Evolutionary conservation across 2,888 invertebrate species (phyloP).

Genomic region (Mesorhabditis sp.): DNA sequence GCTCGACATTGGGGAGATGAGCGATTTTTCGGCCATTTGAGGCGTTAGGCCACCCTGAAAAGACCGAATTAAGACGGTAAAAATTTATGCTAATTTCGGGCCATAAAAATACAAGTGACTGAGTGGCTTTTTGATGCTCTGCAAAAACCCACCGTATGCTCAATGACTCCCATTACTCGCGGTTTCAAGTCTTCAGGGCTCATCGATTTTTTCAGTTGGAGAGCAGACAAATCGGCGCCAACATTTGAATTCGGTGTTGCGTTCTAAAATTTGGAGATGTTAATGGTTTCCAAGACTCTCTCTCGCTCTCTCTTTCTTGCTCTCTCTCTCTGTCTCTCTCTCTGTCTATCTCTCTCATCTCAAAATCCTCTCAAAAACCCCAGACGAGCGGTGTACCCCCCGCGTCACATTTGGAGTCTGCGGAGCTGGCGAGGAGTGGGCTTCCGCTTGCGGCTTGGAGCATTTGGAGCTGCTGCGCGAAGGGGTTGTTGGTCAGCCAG

Average conservation of each 20-base stretch:
- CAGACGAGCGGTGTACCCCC: slow-evolving; percentile 8
- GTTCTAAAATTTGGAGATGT: neutral
- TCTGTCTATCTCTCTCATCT: neutral
- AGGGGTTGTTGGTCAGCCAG: slow-evolving; percentile 45
- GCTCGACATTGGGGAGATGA: slow-evolving; percentile 22
- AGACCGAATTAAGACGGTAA: neutral
- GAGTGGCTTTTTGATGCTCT: no score
- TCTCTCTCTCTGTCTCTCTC: neutral
- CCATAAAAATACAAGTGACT: no score
- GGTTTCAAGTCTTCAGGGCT: neutral
- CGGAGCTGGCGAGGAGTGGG: neutral
- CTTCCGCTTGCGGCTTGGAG: neutral
- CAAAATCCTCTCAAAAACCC: neutral
- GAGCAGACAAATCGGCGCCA: neutral
- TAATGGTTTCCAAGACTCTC: neutral
- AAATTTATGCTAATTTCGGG: neutral
- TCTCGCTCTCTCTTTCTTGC: no score
- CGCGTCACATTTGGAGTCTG: neutral
- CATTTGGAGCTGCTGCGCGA: slow-evolving; percentile 18
- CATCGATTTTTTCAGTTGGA: neutral
- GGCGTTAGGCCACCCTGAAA: slow-evolving; percentile 24
- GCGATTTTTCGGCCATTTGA: slow-evolving; percentile 30
- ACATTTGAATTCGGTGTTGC: neutral
- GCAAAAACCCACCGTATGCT: neutral
- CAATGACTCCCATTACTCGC: neutral